A percentile compares a stretch with the other conserved stretches of the same genome.
These are phyloP conservation scores for Trachythela sp. DNA, from an alignment of 64 coral and sea anemone genomes.

Conservation along the genomic window DNA sequence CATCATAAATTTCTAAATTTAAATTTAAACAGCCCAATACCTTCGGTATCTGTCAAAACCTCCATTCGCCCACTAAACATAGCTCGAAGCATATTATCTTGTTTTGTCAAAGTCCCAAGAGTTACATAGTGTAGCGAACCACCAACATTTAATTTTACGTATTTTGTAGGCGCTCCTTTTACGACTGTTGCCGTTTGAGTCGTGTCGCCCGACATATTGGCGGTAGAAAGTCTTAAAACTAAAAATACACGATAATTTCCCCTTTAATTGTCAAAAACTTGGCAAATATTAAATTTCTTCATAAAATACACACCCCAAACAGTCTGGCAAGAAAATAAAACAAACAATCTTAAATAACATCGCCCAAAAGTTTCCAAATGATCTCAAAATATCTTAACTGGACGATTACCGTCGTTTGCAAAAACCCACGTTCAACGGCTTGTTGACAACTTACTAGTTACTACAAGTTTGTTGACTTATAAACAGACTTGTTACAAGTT, in stretches of 20 bases:
- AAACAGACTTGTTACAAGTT: no score
- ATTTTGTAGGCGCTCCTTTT: constrained; percentile 89
- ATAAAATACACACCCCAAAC: not conserved
- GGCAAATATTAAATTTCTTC: not conserved
- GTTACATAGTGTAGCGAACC: constrained; percentile 91
- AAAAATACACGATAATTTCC: not conserved
- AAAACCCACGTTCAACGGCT: no score
- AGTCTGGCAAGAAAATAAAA: not conserved
- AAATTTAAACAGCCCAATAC: constrained; percentile 23
- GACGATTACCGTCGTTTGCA: no score
- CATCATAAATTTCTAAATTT: not conserved
- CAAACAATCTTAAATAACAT: not conserved
- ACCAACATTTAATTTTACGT: constrained; percentile 96
- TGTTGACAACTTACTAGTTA: no score
- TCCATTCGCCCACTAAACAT: constrained; percentile 99
- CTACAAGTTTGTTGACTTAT: no score
- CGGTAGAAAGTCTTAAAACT: not conserved
- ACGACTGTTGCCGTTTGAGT: constrained; percentile 72
- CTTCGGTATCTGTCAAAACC: constrained; percentile 90
- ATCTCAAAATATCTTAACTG: no score
- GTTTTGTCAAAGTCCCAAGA: constrained; percentile 87
- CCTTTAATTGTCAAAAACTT: not conserved
- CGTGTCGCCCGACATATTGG: constrained; percentile 75
- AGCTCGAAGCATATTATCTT: constrained; percentile 92
- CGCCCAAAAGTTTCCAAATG: not conserved